phyloP scores from a whole-genome alignment of 2,888 invertebrate genomes.

The Nymphalis polychloros region DNA sequence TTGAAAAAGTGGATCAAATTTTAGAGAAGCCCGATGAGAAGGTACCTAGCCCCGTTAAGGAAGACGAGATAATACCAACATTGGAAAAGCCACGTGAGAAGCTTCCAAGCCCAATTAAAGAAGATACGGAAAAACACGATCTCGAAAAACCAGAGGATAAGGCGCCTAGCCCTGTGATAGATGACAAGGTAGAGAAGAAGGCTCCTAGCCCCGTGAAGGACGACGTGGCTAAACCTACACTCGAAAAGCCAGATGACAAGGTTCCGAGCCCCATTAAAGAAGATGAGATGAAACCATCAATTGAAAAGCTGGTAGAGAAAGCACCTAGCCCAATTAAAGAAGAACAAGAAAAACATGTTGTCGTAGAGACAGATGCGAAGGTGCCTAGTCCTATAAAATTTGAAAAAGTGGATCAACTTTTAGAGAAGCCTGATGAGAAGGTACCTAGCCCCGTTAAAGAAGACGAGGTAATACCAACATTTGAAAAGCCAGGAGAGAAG shows the following conservation, averaged over 20 bases:
- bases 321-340: conserved; percentile 12
- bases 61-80: neutral
- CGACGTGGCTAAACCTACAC: too few species aligned
- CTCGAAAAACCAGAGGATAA: too few species aligned
- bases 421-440: conserved; percentile 18
- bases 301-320: conserved; percentile 9
- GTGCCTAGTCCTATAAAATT: too few species aligned
- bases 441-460: conserved; percentile 22
- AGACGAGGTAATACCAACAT: neutral
- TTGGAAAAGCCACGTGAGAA: conserved; percentile 24
- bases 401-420: too few species aligned
- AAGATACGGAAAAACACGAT: too few species aligned
- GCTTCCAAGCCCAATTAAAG: neutral
- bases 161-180: conserved; percentile 14
- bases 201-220: too few species aligned
- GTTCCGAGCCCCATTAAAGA: conserved; percentile 20
- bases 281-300: neutral
- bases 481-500: conserved; percentile 21
- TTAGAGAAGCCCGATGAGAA: conserved; percentile 17
- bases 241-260: conserved; percentile 24
- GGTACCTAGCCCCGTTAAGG: neutral
- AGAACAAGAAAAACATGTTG: neutral
- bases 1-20: conserved; percentile 10
- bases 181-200: neutral
- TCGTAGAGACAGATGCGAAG: neutral